Evolutionary conservation across 64 coral and sea anemone species (phyloP).

Genomic region (Montipora efflorescens): DNA sequence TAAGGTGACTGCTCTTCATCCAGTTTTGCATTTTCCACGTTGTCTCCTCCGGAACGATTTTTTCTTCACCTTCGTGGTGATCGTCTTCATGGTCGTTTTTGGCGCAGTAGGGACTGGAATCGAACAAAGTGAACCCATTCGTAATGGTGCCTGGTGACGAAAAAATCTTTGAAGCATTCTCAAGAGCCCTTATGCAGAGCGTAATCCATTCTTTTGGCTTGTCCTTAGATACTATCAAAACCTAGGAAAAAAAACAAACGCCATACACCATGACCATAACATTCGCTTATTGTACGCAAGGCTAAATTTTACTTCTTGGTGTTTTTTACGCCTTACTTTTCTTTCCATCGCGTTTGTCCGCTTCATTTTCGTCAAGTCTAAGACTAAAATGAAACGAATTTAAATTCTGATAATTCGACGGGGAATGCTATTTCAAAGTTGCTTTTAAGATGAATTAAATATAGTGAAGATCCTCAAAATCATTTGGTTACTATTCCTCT

Average conservation of each 20-base stretch:
- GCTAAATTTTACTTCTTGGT: too few species aligned
- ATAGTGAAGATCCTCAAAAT: too few species aligned
- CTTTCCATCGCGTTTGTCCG: too few species aligned
- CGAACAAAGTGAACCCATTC: slow-evolving; percentile 60
- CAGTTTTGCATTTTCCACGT: neutral
- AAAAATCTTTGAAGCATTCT: slow-evolving; percentile 10
- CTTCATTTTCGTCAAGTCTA: too few species aligned
- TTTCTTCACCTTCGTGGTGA: neutral
- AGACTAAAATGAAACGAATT: too few species aligned
- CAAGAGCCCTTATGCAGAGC: neutral
- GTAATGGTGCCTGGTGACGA: neutral
- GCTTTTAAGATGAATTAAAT: too few species aligned
- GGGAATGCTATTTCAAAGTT: too few species aligned
- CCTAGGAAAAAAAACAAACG: slow-evolving; percentile 7
- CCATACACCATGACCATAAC: neutral
- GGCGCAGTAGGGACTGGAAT: slow-evolving; percentile 50
- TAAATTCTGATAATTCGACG: too few species aligned
- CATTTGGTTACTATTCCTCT: too few species aligned
- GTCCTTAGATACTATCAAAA: slow-evolving; percentile 23
- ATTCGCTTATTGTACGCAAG: too few species aligned
- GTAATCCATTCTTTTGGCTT: slow-evolving; percentile 11
- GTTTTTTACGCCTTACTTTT: too few species aligned
- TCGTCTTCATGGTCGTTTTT: slow-evolving; percentile 1
- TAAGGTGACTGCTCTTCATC: slow-evolving; percentile 56
- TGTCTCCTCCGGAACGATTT: neutral